Evolutionary conservation across 2,113 vertebrate genomes (phyloP).

Genomic region (Ia io): DNA sequence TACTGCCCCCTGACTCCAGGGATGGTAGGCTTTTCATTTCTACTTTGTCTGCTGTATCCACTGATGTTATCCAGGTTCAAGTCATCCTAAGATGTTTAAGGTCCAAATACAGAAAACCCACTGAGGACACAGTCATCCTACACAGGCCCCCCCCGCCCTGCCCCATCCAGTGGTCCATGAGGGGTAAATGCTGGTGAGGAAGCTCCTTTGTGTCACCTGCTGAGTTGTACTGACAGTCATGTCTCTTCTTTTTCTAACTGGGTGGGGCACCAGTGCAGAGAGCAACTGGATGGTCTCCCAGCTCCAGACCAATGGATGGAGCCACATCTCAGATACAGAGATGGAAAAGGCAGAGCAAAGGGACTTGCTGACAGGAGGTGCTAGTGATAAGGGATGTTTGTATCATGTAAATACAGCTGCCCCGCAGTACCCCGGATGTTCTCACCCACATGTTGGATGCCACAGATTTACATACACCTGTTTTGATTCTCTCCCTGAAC

Average conservation of each 20-base stretch:
- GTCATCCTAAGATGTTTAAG: not conserved
- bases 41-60: not conserved
- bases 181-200: not conserved
- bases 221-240: not conserved
- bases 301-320: not conserved
- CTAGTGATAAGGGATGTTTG: too few species aligned
- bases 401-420: not conserved
- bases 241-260: not conserved
- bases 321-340: not conserved
- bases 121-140: too few species aligned
- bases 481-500: not conserved
- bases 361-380: not conserved
- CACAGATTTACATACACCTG: not conserved
- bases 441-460: not conserved
- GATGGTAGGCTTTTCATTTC: not conserved
- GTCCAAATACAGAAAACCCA: not conserved
- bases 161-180: not conserved
- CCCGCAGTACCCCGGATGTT: not conserved
- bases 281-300: not conserved
- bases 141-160: not conserved
- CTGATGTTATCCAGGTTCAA: not conserved
- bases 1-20: not conserved
- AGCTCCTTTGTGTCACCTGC: not conserved
- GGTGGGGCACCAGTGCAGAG: rapidly evolving
- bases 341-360: not conserved